A percentile compares a stretch with the other conserved stretches of the same genome.
Evolutionary conservation across 2,888 invertebrate species (phyloP).

Genomic region (Iselma pallidipennis): DNA sequence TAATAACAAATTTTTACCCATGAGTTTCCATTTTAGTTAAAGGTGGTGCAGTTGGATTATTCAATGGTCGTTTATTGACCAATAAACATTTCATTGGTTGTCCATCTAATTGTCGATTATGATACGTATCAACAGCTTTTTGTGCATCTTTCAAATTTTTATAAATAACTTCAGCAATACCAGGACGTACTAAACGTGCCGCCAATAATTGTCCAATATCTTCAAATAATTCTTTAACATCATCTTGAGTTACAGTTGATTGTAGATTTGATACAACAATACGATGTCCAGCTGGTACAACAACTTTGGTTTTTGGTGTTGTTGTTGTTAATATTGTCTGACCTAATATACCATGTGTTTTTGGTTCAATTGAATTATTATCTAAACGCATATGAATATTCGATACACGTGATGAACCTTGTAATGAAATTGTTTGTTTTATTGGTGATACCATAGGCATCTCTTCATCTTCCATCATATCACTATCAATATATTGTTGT

Average conservation of each 20-base stretch:
- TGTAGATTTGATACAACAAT: slow-evolving; percentile 92
- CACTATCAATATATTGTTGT: slow-evolving; percentile 48
- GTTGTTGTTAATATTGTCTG: slow-evolving; percentile 30
- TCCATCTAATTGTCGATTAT: slow-evolving; percentile 90
- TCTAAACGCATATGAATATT: slow-evolving; percentile 58
- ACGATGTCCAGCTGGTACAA: slow-evolving; percentile 70
- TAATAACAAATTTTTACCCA: slow-evolving; percentile 42
- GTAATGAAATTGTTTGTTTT: slow-evolving; percentile 39
- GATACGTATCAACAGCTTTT: slow-evolving; percentile 89
- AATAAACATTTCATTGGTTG: slow-evolving; percentile 91
- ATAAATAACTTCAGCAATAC: slow-evolving; percentile 91
- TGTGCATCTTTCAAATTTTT: slow-evolving; percentile 83
- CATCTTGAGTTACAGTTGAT: slow-evolving; percentile 83
- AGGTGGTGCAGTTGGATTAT: slow-evolving; percentile 62
- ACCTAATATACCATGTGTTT: slow-evolving; percentile 49
- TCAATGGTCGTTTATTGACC: slow-evolving; percentile 73
- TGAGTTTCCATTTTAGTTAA: slow-evolving; percentile 44
- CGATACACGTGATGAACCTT: slow-evolving; percentile 43
- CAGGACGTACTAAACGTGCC: slow-evolving; percentile 82
- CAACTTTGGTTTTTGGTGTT: slow-evolving; percentile 51
- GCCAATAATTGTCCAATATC: slow-evolving; percentile 87
- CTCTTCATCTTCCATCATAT: slow-evolving; percentile 51
- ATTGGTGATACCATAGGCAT: slow-evolving; percentile 36
- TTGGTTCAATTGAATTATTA: slow-evolving; percentile 45
- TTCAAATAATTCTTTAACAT: slow-evolving; percentile 94